Conservation (phyloP, 1,140 invertebrate species). For the Gonioctena quinquepunctata region DNA sequence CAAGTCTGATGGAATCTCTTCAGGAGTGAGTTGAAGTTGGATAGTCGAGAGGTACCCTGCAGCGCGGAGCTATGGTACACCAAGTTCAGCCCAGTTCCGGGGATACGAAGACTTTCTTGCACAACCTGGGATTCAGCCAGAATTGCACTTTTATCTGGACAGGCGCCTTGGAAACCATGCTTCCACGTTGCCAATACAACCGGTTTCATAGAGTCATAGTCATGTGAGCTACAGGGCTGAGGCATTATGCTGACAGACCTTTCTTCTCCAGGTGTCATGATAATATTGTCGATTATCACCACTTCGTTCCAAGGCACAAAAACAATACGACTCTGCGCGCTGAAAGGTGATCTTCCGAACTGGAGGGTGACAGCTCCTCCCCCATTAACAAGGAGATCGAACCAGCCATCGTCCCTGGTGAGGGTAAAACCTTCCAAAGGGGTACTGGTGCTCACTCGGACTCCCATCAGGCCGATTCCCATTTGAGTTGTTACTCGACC, state of each 20-base stretch:
- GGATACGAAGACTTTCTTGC: conserved; percentile 91
- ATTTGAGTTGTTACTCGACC: conserved; percentile 89
- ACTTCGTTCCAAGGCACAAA: conserved; percentile 97
- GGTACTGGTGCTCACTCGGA: conserved; percentile 89
- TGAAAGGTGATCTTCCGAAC: conserved; percentile 91
- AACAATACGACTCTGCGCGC: conserved; percentile 86
- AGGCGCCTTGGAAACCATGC: conserved; percentile 93
- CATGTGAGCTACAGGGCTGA: conserved; percentile 84
- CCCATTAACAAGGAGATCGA: conserved; percentile 96
- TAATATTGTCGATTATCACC: conserved; percentile 85
- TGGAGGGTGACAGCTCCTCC: conserved; percentile 93
- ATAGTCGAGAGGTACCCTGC: conserved; percentile 94
- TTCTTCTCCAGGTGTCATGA: conserved; percentile 84
- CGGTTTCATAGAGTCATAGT: conserved; percentile 93
- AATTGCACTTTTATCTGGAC: conserved; percentile 89
- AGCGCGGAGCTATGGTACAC: conserved; percentile 94
- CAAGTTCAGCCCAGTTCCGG: conserved; percentile 88
- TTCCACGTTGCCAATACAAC: conserved; percentile 95
- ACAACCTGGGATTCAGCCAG: conserved; percentile 94
- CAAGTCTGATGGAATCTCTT: conserved; percentile 77
- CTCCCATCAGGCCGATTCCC: conserved; percentile 90
- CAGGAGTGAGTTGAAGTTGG: conserved; percentile 89
- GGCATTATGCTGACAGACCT: conserved; percentile 65
- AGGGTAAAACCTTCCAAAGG: conserved; percentile 91
- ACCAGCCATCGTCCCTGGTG: conserved; percentile 90